phyloP scores from a whole-genome alignment of 1,140 invertebrate species.

The Papilio helenus region DNA sequence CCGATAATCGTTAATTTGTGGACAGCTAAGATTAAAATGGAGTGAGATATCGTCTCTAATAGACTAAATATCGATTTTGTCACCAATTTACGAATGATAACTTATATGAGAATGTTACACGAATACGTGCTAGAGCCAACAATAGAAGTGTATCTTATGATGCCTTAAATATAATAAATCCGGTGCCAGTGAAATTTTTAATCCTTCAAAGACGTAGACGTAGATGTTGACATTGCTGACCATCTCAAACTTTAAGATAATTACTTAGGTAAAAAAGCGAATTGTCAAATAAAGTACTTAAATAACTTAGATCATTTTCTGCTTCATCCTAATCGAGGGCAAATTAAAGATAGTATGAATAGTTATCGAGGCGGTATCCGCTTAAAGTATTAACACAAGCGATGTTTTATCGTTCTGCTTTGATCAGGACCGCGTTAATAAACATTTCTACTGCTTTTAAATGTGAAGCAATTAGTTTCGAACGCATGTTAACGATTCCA shows the following conservation, averaged over 20 bases:
- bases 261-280: too few relatives aligned
- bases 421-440: slow-evolving; percentile 60
- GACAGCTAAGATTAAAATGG: neutral
- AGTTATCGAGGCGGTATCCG: slow-evolving; percentile 30
- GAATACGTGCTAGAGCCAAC: neutral
- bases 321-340: neutral
- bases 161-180: too few relatives aligned
- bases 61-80: neutral
- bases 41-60: neutral
- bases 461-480: slow-evolving; percentile 56
- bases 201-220: too few relatives aligned
- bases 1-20: slow-evolving; percentile 1
- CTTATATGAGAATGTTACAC: neutral
- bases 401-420: slow-evolving; percentile 40
- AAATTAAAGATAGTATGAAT: slow-evolving; percentile 10
- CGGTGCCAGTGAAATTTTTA: too few relatives aligned
- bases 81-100: neutral
- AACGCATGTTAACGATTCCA: slow-evolving; percentile 53
- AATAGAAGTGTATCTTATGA: neutral
- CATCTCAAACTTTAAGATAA: too few relatives aligned
- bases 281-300: neutral
- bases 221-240: too few relatives aligned
- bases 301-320: neutral
- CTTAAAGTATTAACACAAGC: slow-evolving; percentile 39
- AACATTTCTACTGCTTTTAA: slow-evolving; percentile 55